Conservation (phyloP, 2,888 invertebrate genomes). For the Limenitis camilla region DNA sequence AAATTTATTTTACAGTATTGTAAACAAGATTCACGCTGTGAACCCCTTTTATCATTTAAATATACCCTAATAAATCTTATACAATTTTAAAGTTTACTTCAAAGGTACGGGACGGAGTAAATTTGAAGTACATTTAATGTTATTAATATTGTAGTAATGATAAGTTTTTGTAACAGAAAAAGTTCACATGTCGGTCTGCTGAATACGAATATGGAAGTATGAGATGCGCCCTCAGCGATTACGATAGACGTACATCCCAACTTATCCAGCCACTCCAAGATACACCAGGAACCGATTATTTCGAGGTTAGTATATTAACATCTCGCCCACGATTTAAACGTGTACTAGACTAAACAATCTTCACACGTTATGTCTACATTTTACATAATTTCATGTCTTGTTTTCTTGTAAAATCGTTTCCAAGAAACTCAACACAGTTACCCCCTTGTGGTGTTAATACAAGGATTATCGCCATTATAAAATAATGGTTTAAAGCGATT, state of each 20-base stretch:
- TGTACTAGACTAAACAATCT: no score
- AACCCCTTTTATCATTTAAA: background rate
- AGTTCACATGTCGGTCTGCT: slow-evolving; percentile 92
- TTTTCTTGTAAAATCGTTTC: slow-evolving; percentile 5
- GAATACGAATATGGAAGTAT: slow-evolving; percentile 96
- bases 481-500: slow-evolving; percentile 41
- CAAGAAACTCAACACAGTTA: slow-evolving; percentile 18
- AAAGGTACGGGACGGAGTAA: background rate
- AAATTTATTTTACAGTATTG: no score
- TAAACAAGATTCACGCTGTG: slow-evolving; percentile 5
- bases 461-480: slow-evolving; percentile 37
- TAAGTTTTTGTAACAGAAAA: slow-evolving; percentile 73
- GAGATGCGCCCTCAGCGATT: slow-evolving; percentile 92
- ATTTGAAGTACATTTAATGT: no score
- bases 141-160: background rate
- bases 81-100: background rate
- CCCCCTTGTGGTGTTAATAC: slow-evolving; percentile 34
- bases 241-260: slow-evolving; percentile 89
- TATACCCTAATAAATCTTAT: background rate
- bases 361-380: no score
- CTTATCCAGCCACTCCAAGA: slow-evolving; percentile 93
- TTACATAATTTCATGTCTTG: background rate
- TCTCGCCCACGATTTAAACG: background rate
- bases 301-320: slow-evolving; percentile 48
- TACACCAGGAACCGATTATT: slow-evolving; percentile 77